Percentiles rank a stretch among this genome's conserved stretches.
Evolutionary conservation across 2,113 vertebrate genomes (phyloP).

Genomic region (Neotragus pygmaeus): DNA sequence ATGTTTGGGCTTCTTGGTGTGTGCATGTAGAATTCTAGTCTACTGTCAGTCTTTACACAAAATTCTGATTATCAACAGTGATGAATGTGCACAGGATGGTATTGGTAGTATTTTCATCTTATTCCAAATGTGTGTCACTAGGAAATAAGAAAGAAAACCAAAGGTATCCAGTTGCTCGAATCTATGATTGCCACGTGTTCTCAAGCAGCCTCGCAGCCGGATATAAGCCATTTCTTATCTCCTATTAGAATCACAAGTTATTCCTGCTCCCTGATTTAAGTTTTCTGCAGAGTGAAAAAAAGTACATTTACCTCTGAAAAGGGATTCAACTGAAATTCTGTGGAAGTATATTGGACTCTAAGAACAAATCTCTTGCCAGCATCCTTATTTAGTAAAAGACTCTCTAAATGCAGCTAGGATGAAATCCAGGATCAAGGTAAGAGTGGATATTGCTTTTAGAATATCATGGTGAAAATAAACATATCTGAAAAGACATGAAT

Average conservation of each 20-base stretch:
- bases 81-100: not conserved
- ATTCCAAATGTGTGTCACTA: not conserved
- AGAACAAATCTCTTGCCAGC: slow-evolving; percentile 43
- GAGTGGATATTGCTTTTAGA: slow-evolving; percentile 46
- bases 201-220: slow-evolving; percentile 32
- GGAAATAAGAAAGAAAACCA: slow-evolving; percentile 47
- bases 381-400: slow-evolving; percentile 54
- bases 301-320: slow-evolving; percentile 56
- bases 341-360: slow-evolving; percentile 14
- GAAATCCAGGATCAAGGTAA: slow-evolving; percentile 55
- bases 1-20: not conserved
- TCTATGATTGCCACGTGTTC: slow-evolving; percentile 35
- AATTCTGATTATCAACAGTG: slow-evolving; percentile 21
- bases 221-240: slow-evolving; percentile 64
- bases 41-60: not conserved
- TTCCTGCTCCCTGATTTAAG: slow-evolving; percentile 53
- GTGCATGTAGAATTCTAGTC: not conserved
- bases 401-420: slow-evolving; percentile 37
- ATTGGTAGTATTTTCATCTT: slow-evolving; percentile 38
- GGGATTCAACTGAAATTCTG: slow-evolving; percentile 57
- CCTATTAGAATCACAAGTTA: slow-evolving; percentile 57
- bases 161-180: slow-evolving; percentile 21
- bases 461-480: slow-evolving; percentile 55
- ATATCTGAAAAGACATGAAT: slow-evolving; percentile 30
- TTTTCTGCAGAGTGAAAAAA: slow-evolving; percentile 52